These are phyloP conservation scores for Falco novaeseelandiae DNA, from an alignment of 2,797 vertebrate species.

Conservation along the genomic window DNA sequence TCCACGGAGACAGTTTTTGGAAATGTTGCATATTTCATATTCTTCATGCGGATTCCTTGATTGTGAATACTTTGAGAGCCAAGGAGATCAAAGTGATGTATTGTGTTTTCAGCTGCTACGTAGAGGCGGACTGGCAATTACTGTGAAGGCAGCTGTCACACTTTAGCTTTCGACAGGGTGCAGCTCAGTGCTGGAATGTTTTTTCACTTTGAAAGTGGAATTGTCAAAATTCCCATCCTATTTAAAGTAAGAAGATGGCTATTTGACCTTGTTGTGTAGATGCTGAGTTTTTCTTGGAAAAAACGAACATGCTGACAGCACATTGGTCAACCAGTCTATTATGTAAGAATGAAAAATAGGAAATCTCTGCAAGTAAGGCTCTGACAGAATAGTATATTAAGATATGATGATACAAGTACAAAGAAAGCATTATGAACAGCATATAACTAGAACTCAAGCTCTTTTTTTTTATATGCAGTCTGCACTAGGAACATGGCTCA, in stretches of 20 bases:
- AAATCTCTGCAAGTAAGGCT: not conserved
- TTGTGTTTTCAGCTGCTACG: constrained; percentile 77
- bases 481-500: not conserved
- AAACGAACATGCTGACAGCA: not conserved
- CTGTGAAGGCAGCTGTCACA: constrained; percentile 77
- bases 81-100: constrained; percentile 78
- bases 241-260: constrained; percentile 33
- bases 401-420: not conserved
- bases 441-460: not conserved
- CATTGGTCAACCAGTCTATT: not conserved
- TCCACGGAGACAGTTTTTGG: constrained; percentile 54
- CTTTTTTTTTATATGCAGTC: too few species aligned
- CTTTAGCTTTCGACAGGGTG: constrained; percentile 68
- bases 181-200: constrained; percentile 52
- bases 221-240: constrained; percentile 62
- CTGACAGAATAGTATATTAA: not conserved
- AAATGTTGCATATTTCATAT: constrained; percentile 70
- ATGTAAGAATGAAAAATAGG: not conserved
- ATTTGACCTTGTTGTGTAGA: constrained; percentile 44
- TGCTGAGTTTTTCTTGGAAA: not conserved
- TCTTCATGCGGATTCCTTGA: constrained; percentile 69
- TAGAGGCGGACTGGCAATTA: constrained; percentile 77
- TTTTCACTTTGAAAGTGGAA: constrained; percentile 62
- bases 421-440: not conserved
- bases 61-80: constrained; percentile 72